These are phyloP conservation scores for Chlamydotis undulata DNA, from an alignment of 2,113 vertebrate species.

Conservation along the genomic window DNA sequence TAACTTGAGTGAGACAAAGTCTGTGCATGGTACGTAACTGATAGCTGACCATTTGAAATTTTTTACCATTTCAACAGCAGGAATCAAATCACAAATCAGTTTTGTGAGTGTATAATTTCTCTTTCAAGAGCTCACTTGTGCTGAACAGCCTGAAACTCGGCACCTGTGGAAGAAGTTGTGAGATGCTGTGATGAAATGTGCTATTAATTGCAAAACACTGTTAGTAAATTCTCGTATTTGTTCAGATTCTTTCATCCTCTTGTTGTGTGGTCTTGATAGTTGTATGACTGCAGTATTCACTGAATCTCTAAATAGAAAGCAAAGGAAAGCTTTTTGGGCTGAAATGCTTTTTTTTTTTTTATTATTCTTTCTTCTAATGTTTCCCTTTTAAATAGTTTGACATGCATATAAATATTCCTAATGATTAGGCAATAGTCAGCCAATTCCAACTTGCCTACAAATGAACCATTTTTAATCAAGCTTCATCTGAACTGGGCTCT, in stretches of 20 bases:
- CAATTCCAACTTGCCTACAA: constrained; percentile 38
- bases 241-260: neutral
- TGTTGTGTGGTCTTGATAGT: neutral
- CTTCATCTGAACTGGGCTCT: constrained; percentile 14
- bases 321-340: neutral
- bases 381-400: constrained; percentile 22
- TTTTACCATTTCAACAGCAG: neutral
- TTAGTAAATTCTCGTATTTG: neutral
- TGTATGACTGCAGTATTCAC: neutral
- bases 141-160: neutral
- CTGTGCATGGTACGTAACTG: neutral
- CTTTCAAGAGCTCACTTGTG: neutral
- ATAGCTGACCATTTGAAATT: neutral
- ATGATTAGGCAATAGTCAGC: constrained; percentile 33
- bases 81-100: neutral
- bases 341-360: neutral
- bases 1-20: neutral
- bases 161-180: neutral
- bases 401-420: constrained; percentile 48
- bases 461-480: constrained; percentile 38
- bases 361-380: neutral
- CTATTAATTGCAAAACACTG: neutral
- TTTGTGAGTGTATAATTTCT: neutral
- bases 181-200: neutral
- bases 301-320: constrained; percentile 29